Evolutionary conservation across 1,140 invertebrate genomes (phyloP), one percentile per base, ranked within the genome.

Genomic region (Zaprionus capensis): DNA sequence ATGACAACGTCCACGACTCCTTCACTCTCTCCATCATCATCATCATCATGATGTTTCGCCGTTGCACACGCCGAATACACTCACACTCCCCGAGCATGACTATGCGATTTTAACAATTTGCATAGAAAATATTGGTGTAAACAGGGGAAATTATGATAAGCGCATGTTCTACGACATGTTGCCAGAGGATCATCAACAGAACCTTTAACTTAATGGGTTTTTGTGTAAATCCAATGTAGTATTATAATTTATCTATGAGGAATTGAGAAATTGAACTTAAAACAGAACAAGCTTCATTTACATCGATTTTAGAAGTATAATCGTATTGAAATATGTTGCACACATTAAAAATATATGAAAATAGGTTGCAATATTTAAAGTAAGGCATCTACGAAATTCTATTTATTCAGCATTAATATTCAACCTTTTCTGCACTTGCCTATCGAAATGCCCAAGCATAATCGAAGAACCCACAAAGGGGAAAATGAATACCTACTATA

Each of bases 81-180:
- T 64, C 17, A 66, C 46, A 20, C 46, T 20, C 46, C 9, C 56
- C 31, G n/a, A 63, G 41, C 51, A 44, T 74, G 66, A 74, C 66
- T 38, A 12, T 3, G 38, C n/a, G 51, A 26, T 63, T 69, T 69
- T 63, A 49, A 73, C 44, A 59, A 73, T 68, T 68, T 68, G 49
- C 69, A 67, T 68, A 44, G 57, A 66, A 72, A 55, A 66, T 22
- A 57, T 49, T 36, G 9, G 22, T 38, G 38, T 49, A 58, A 62
- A 31, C 22, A 26, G 36, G 36, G 14, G 5, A 22, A 53, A 46
- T 38, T 17, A 24, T 53, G 31, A 53, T 41, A 51, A 70, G 24
- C 58, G 12, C 46, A 41, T 63, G 49, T 56, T 44, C 20, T 7
- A 56, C 9, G 53, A 63, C 49, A 56, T 61, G 14, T 51, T 51